Percentiles rank a stretch among this genome's conserved stretches.
Evolutionary conservation across 2,797 vertebrate species (phyloP).

Genomic region (Peromyscus eremicus): DNA sequence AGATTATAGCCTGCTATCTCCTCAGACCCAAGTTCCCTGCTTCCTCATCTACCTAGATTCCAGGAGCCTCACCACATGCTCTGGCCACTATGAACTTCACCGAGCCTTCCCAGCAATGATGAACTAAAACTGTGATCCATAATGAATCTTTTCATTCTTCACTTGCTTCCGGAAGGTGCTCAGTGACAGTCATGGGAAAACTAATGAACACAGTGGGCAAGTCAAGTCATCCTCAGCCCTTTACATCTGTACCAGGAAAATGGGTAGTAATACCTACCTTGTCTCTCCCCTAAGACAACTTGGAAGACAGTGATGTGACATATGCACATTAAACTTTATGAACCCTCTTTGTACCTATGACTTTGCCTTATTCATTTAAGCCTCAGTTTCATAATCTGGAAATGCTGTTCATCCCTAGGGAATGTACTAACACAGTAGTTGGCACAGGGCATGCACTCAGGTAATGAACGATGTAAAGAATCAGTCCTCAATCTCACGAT

Average conservation of each 20-base stretch:
- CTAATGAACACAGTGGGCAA: neutral
- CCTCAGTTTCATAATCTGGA: constrained; percentile 42
- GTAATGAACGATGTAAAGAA: neutral
- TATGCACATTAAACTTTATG: neutral
- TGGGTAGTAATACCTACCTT: neutral
- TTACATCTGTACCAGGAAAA: neutral
- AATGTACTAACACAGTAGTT: neutral
- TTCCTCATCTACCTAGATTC: neutral
- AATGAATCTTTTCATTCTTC: neutral
- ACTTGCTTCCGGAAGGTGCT: neutral
- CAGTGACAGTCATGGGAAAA: neutral
- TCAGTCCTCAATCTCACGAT: neutral
- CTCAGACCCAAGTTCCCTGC: neutral
- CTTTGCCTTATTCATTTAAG: constrained; percentile 23
- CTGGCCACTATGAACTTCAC: no score
- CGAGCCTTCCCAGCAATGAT: neutral
- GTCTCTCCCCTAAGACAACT: neutral
- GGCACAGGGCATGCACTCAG: neutral
- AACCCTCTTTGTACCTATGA: neutral
- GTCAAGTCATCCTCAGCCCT: neutral
- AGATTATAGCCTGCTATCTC: neutral
- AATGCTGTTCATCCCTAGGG: neutral
- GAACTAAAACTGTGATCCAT: neutral
- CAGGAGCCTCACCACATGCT: neutral
- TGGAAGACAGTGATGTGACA: neutral